Base-by-base conservation (phyloP, 2,888 invertebrate species). In the Chironomus tentans region DNA sequence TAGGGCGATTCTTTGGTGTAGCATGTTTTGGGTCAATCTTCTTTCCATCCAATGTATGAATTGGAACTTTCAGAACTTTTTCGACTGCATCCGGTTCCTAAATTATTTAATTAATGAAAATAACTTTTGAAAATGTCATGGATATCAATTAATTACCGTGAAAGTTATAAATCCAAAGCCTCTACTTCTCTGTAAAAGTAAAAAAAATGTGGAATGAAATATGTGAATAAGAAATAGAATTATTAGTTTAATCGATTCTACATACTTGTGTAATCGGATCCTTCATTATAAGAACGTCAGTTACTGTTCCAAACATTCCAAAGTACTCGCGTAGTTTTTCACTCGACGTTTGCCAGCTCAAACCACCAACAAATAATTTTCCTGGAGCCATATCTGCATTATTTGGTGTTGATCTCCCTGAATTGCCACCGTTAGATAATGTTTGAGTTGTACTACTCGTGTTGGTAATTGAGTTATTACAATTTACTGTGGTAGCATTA, bases 21-120 rank as follows among this genome's bases (percentile, higher is more conserved):
- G 95, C 95, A 86, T 95, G 94, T 82, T 95, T 95, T 77, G 95
- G 95, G 83, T 95, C 95, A 83, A 95, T 95, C 85, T 95, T 93
- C 85, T 95, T 95, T 78, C 95, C 95, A 84, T 95, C 95, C 79
- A 95, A 87, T 74, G 94, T 94, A 87, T 95, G 94, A 79, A 94
- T 92, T 77, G 94, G 94, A 79, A 94, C 93, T 80, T 94, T 93
- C 76, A 95, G 88, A 77, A 95, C 95, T 86, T 94, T 94, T 85
- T 95, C 94, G 79, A 95, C 95, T 81, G 94, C 92, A 79, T 91
- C 89, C 77, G 95, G 92, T 84, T 95, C 94, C 74, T 73, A 87
- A 95, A 95, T 46, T 3, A n/a, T 28, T 47, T 38, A 69, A 15
- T 38, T 28, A 15, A n/a, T n/a, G 2, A 22, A 3, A 22, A 65